A percentile compares a stretch with the other conserved stretches of the same genome.
Evolutionary conservation across 2,888 invertebrate genomes (phyloP).

Genomic region (Pycnomerus fuliginosus): DNA sequence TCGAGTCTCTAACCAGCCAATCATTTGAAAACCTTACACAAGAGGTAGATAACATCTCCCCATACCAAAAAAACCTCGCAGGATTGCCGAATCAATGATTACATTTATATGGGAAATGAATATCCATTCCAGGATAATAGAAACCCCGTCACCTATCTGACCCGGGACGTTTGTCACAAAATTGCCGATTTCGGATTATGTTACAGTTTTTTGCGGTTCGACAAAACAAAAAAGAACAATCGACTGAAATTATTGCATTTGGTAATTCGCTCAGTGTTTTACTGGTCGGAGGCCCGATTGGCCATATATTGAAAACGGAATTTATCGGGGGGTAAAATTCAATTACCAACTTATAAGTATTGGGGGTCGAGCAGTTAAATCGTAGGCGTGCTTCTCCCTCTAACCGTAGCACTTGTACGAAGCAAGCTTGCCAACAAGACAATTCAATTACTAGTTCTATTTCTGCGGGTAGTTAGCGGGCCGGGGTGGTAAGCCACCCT

Average conservation of each 20-base stretch:
- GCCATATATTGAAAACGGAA: conserved; percentile 46
- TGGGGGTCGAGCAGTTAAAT: conserved; percentile 45
- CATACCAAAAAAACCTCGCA: conserved; percentile 37
- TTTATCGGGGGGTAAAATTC: conserved; percentile 52
- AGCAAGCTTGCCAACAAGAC: conserved; percentile 51
- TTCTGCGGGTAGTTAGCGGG: conserved; percentile 49
- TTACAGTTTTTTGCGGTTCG: too few species aligned
- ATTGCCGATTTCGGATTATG: conserved; percentile 23
- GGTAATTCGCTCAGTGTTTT: too few species aligned
- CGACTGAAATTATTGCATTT: too few species aligned
- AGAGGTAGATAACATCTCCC: conserved; percentile 43
- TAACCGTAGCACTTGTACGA: conserved; percentile 36
- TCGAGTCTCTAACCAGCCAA: conserved; percentile 43
- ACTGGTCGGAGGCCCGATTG: conserved; percentile 22
- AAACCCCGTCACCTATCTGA: conserved; percentile 37
- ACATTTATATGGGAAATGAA: conserved; percentile 42
- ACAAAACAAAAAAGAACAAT: too few species aligned
- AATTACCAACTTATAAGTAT: conserved; percentile 52
- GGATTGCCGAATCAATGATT: conserved; percentile 32
- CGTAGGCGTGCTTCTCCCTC: conserved; percentile 42
- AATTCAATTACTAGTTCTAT: conserved; percentile 54
- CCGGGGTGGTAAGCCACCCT: conserved; percentile 17
- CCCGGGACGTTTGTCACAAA: conserved; percentile 37
- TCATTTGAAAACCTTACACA: conserved; percentile 39
- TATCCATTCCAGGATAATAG: conserved; percentile 43